phyloP scores from a whole-genome alignment of 2,113 vertebrate species.

The Ceratotherium simum region DNA sequence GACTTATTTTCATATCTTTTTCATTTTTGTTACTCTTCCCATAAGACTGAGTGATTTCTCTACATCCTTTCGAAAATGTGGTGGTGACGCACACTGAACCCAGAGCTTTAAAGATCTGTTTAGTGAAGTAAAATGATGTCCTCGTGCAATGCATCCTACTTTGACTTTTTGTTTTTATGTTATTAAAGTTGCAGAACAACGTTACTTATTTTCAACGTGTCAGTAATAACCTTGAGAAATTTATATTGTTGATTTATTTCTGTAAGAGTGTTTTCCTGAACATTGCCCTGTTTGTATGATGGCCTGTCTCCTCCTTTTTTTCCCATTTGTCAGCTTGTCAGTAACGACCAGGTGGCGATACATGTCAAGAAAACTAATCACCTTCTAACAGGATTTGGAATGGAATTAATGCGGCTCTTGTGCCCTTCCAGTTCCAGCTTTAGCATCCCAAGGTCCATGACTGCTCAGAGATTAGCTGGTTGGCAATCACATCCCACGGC shows the following conservation, averaged over 20 bases:
- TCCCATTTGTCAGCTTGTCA: not conserved
- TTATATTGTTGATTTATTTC: not conserved
- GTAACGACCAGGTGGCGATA: not conserved
- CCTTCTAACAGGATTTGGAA: constrained; percentile 56
- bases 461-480: not conserved
- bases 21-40: not conserved
- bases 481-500: not conserved
- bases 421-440: constrained; percentile 15
- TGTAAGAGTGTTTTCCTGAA: not conserved
- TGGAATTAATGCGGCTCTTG: not conserved
- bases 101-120: not conserved
- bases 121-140: not conserved
- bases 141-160: not conserved
- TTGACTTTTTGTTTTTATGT: not conserved
- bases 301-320: fast-evolving
- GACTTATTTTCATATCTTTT: not conserved
- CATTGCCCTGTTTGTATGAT: not conserved
- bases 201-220: not conserved
- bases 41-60: not conserved
- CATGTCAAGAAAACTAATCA: constrained; percentile 46
- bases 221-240: not conserved
- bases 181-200: not conserved
- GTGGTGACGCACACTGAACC: not conserved
- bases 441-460: not conserved
- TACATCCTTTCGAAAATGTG: constrained; percentile 27